Base-by-base conservation (phyloP, 1,140 invertebrate species). In the Drosophila suzukii region DNA sequence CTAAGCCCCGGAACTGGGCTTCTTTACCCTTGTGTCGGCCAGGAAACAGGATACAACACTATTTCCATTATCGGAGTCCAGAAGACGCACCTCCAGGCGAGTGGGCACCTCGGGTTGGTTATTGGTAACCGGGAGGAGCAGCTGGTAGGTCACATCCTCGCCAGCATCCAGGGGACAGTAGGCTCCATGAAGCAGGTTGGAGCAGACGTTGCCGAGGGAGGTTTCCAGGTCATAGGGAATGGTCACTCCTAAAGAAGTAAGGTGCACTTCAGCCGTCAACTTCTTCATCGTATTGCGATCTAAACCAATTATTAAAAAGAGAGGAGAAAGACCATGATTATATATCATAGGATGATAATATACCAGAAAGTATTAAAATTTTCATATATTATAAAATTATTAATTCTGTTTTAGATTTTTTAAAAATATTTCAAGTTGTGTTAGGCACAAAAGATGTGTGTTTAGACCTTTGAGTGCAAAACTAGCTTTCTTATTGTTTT, bases 61-160 rank as follows among this genome's bases (percentile, higher is more conserved):
- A 7, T 84, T 63, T 0, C 38, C 58, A 4, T 75, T 27, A 0
- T 62, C 67, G 0, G 50, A 38, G 71, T 91, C 90, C 5, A 78
- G 38, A 0, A 91, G 58, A 1, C 67, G 74, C 17, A 91, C 78
- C 43, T 90, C 75, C 6, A 91, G 50, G 10, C 77, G 78, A 0
- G 75, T 82, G 38, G 84, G 90, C 15, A 91, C 81, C 51, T 91
- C 89, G 0, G 75, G 89, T 36, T 84, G 81, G 38, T 55, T 75
- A 44, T 34, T 67, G 27, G 56, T 51, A 27, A 92, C 55, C 0
- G 84, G 55, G 47, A 92, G 38, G 4, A 75, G 32, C 32, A 92
- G 67, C 24, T 76, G 60, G 51, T 92, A 92, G 62, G 82, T 91
- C 36, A 80, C 91, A 84, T 92, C 91, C 51, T 92, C 91, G 39